Conservation (phyloP, 1,140 invertebrate genomes). For the Leptopilina boulardi region DNA sequence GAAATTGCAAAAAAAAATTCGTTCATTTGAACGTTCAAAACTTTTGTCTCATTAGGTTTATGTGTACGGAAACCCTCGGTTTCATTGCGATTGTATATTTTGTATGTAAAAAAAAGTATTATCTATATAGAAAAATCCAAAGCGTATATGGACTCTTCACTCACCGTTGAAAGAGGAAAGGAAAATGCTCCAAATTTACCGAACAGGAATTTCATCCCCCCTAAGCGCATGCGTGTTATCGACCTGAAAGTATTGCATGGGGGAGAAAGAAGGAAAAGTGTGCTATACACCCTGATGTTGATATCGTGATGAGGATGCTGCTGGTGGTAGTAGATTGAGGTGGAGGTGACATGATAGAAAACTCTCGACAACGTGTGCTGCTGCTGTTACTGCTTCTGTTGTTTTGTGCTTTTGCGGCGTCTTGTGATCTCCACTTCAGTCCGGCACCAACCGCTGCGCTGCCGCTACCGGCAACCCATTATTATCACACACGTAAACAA, state of each 20-base stretch:
- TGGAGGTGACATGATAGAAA: conserved; percentile 39
- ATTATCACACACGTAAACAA: not conserved
- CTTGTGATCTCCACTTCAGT: conserved; percentile 42
- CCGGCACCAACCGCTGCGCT: conserved; percentile 53
- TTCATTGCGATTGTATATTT: too few relatives aligned
- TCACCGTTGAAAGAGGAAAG: not conserved
- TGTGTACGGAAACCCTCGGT: too few relatives aligned
- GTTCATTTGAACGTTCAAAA: too few relatives aligned
- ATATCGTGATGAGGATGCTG: conserved; percentile 41
- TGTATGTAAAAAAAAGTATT: too few relatives aligned
- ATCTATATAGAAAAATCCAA: not conserved
- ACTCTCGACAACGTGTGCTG: conserved; percentile 42
- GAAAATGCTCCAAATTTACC: conserved; percentile 34
- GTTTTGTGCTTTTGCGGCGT: conserved; percentile 47
- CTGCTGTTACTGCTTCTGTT: conserved; percentile 40
- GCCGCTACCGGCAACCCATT: conserved; percentile 9
- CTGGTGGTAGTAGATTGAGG: conserved; percentile 15
- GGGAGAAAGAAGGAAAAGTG: conserved; percentile 38
- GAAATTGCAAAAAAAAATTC: too few relatives aligned
- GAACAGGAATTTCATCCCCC: conserved; percentile 34
- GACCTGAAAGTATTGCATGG: conserved; percentile 57
- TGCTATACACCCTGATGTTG: conserved; percentile 40
- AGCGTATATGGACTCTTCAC: conserved; percentile 15
- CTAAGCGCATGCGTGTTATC: conserved; percentile 62
- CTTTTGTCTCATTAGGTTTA: too few relatives aligned